Conservation (phyloP, 37 sponge, comb jelly and placozoan genomes). For the Amphimedon queenslandica region DNA sequence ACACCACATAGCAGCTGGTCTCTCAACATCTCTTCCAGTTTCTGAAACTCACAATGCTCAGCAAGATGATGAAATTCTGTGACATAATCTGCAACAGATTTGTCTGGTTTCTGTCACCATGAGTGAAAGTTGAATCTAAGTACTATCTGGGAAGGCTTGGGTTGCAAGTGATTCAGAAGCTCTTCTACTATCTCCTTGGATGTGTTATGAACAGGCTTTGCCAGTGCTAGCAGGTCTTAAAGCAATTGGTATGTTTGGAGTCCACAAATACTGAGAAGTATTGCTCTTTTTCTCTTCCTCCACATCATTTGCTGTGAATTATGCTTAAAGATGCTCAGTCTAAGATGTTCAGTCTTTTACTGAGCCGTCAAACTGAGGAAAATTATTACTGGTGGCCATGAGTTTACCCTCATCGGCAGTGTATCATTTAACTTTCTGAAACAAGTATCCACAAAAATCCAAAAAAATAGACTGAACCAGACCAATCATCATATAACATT, state of each 20-base stretch:
- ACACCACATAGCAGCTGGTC: not conserved
- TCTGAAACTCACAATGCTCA: not conserved
- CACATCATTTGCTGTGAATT: no score
- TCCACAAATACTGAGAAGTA: not conserved
- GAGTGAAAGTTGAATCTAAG: not conserved
- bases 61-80: not conserved
- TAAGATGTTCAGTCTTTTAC: no score
- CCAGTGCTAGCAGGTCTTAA: not conserved
- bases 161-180: not conserved
- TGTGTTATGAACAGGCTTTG: not conserved
- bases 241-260: not conserved
- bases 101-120: not conserved
- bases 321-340: no score
- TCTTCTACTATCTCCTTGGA: not conserved
- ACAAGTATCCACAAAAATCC: no score
- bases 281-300: not conserved
- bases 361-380: no score
- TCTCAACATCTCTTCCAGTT: not conserved
- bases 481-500: no score
- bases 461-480: no score
- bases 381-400: no score
- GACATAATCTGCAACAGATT: not conserved
- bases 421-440: no score
- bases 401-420: no score
- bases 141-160: not conserved